Base-by-base conservation (phyloP, 2,113 vertebrate genomes). In the Dunckerocampus dactyliophorus region DNA sequence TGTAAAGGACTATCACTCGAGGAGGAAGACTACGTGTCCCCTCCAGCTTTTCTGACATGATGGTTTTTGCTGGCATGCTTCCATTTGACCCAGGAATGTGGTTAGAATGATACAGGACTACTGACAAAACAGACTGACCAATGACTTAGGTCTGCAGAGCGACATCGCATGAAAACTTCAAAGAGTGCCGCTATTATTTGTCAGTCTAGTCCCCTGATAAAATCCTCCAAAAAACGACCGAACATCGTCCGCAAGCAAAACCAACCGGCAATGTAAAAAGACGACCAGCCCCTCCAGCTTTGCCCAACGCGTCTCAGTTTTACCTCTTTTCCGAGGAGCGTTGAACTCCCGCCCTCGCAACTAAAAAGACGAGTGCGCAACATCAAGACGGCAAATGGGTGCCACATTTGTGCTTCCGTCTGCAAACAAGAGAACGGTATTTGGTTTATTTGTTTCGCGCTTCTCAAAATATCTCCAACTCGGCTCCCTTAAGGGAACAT, bases 401-500 rank as follows among this genome's bases (percentile, higher is more conserved):
- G 75, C 78, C 80, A 69, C 67, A 69, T 64, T 72, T 72, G 69
- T 49, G 62, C 69, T 75, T 74, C 72, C 76, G 77, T 76, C 77
- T 62, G 69, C 61, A 81, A 80, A 72, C 39, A 43, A 67, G 71
- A 75, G 62, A 51, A 52, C 15, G 57, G 34, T 63, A 63, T 76
- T 71, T 34, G 75, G 73, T 80, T 74, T 69, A 69, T 77, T 80
- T 62, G 61, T 71, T 69, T 82, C 64, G 71, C 63, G 68, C 50
- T 72, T 76, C 71, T 81, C 50, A 75, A 87, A 83, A 85, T 84
- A 85, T 69, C 77, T 72, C 75, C 65, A 66, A 69, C 65, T 63
- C 79, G 76, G 80, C 73, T 81, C 76, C 74, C 80, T 73, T 72
- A 76, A 87, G 80, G 65, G 67, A 84, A 84, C 69, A 59, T 77